These are phyloP conservation scores for Mythimna loreyi DNA, from an alignment of 2,888 invertebrate genomes.

Conservation along the genomic window DNA sequence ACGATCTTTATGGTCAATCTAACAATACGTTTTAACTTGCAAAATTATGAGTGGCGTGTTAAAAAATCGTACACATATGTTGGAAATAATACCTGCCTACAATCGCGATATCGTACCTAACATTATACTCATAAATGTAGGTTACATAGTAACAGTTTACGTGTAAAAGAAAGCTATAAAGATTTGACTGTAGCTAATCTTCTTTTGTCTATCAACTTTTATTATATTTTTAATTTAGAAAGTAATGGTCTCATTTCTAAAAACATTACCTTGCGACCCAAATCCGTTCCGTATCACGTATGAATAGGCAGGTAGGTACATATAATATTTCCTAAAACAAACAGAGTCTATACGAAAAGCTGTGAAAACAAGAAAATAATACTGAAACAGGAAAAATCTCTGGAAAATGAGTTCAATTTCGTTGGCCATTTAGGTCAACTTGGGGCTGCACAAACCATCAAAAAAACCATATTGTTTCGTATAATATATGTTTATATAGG, in stretches of 20 bases:
- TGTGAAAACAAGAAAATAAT: slow-evolving; percentile 49
- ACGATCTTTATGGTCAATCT: neutral
- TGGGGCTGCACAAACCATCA: slow-evolving; percentile 56
- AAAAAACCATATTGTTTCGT: slow-evolving; percentile 57
- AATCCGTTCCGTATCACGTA: neutral
- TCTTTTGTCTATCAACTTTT: neutral
- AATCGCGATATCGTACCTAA: neutral
- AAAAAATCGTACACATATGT: slow-evolving; percentile 5
- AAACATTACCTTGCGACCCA: neutral
- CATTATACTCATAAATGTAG: slow-evolving; percentile 2
- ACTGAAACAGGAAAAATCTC: slow-evolving; percentile 56
- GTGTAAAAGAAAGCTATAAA: neutral
- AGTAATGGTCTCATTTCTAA: neutral
- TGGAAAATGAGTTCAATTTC: slow-evolving; percentile 57
- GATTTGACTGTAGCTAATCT: neutral
- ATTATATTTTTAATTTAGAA: neutral
- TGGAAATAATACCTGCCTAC: slow-evolving; percentile 3
- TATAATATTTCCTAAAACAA: slow-evolving; percentile 31
- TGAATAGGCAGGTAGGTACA: neutral
- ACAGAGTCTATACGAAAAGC: slow-evolving; percentile 28
- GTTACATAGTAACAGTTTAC: slow-evolving; percentile 7
- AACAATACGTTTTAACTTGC: neutral
- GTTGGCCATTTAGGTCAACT: slow-evolving; percentile 61
- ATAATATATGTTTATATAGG: slow-evolving; percentile 35
- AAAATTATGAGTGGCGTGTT: slow-evolving; percentile 3